phyloP scores from a whole-genome alignment of 1,140 invertebrate species.

The Mycetomoellerius zeteki region DNA sequence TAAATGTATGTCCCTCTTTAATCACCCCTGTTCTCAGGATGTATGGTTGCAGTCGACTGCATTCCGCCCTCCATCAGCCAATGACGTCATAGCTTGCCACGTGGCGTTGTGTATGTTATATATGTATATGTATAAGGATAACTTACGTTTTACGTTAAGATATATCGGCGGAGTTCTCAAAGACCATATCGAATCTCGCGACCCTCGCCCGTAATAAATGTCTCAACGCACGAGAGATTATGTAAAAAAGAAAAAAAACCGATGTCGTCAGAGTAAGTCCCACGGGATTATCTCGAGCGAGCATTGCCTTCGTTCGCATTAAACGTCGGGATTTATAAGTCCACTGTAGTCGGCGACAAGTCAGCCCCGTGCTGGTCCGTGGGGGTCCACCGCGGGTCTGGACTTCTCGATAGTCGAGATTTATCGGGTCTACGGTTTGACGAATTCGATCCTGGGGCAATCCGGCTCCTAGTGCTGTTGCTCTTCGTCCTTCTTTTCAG shows the following conservation, averaged over 20 bases:
- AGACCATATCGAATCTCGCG: conserved; percentile 66
- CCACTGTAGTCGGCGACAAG: conserved; percentile 39
- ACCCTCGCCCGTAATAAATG: conserved; percentile 69
- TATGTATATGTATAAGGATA: conserved; percentile 7
- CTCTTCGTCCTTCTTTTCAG: conserved; percentile 34
- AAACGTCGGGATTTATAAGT: conserved; percentile 72
- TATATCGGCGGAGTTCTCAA: conserved; percentile 53
- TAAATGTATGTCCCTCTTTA: conserved; percentile 5
- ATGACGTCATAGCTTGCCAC: conserved; percentile 47
- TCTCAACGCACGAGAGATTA: conserved; percentile 62
- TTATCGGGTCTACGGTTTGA: conserved; percentile 70
- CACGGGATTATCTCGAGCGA: conserved; percentile 60
- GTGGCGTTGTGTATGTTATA: neutral
- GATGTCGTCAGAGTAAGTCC: conserved; percentile 21
- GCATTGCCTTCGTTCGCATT: conserved; percentile 53
- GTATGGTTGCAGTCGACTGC: conserved; percentile 11
- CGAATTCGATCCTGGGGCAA: conserved; percentile 50
- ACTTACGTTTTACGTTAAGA: conserved; percentile 39
- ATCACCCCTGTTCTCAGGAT: neutral
- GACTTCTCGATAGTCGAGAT: conserved; percentile 62
- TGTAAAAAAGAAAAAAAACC: conserved; percentile 6
- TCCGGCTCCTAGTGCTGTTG: conserved; percentile 34
- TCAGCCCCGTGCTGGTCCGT: conserved; percentile 44
- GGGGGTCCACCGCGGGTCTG: conserved; percentile 17
- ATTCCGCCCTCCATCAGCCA: neutral